These are phyloP conservation scores for Copsychus sechellarum DNA, from an alignment of 2,113 vertebrate species.

Conservation along the genomic window DNA sequence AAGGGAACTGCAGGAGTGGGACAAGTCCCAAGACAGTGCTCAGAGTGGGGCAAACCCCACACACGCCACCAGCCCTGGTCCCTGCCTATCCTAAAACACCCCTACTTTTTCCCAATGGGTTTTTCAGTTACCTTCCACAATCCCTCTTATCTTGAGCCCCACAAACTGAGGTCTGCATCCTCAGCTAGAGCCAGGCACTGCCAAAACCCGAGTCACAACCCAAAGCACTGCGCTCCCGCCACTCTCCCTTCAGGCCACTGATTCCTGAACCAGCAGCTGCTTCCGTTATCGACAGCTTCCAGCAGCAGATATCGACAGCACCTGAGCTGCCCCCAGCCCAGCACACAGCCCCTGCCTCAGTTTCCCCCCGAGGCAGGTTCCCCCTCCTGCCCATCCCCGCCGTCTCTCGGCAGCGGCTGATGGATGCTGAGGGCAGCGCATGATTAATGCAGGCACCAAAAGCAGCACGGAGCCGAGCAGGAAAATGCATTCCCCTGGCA, in stretches of 20 bases:
- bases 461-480: background rate
- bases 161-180: background rate
- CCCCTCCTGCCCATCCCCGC: background rate
- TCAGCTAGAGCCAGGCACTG: background rate
- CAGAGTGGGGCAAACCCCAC: background rate
- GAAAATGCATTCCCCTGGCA: slow-evolving; percentile 31
- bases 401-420: background rate
- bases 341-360: background rate
- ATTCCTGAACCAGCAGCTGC: background rate
- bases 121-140: background rate
- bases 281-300: background rate
- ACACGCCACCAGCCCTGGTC: background rate
- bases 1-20: background rate
- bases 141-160: rapidly evolving
- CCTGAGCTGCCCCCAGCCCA: background rate
- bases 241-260: background rate
- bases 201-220: background rate
- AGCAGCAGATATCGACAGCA: slow-evolving; percentile 1
- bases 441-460: slow-evolving; percentile 57
- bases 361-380: background rate
- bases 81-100: background rate
- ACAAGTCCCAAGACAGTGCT: background rate
- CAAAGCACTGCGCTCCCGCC: background rate
- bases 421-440: background rate
- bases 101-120: rapidly evolving